phyloP scores from a whole-genome alignment of 2,113 vertebrate genomes.

The Osmerus mordax region DNA sequence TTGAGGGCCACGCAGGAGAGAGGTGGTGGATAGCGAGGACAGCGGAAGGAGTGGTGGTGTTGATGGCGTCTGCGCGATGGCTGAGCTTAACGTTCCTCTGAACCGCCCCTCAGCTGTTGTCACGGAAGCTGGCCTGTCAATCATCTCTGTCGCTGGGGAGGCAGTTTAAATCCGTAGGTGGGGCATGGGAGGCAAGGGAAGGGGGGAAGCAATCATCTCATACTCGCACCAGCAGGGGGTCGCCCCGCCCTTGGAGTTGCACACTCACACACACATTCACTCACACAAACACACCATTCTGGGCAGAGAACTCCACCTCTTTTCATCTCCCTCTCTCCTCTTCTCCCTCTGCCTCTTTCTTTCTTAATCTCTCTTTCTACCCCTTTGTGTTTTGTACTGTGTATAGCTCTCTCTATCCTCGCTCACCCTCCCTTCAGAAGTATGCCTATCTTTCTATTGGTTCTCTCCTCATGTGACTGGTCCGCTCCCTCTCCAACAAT shows the following conservation, averaged over 20 bases:
- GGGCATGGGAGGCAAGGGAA: not conserved
- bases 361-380: too few species aligned
- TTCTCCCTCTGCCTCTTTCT: not conserved
- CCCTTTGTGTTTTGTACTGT: too few species aligned
- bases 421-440: too few species aligned
- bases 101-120: not conserved
- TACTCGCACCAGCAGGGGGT: conserved; percentile 12
- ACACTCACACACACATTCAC: conserved; percentile 6
- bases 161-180: conserved; percentile 29
- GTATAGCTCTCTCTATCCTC: too few species aligned
- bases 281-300: conserved; percentile 15
- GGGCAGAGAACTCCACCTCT: not conserved
- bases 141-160: not conserved
- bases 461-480: too few species aligned
- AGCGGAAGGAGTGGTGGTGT: too few species aligned
- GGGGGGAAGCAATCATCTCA: conserved; percentile 25
- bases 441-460: too few species aligned
- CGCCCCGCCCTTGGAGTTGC: not conserved
- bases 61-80: not conserved
- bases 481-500: too few species aligned
- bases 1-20: too few species aligned
- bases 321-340: not conserved
- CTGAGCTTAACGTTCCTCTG: conserved; percentile 12
- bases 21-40: too few species aligned
- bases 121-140: conserved; percentile 19